Conservation (phyloP, 2,888 invertebrate genomes). For the Labia minor region DNA sequence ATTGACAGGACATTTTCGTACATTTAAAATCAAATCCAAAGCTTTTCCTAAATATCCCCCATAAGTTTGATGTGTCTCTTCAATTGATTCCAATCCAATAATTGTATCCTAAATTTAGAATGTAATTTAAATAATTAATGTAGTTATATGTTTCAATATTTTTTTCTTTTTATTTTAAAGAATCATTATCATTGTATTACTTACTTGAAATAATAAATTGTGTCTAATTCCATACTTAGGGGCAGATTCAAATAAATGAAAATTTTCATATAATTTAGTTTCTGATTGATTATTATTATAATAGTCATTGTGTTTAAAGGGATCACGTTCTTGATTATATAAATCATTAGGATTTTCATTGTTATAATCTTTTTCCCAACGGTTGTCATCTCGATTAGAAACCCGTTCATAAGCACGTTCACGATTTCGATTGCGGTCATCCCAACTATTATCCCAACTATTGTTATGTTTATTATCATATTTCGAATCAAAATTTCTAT, state of each 20-base stretch:
- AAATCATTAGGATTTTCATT: slow-evolving; percentile 7
- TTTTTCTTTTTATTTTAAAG: neutral
- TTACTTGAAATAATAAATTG: slow-evolving; percentile 70
- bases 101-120: slow-evolving; percentile 54
- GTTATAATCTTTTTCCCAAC: neutral
- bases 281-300: slow-evolving; percentile 22
- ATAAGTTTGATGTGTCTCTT: slow-evolving; percentile 66
- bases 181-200: neutral
- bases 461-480: neutral
- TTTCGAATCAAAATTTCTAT: neutral
- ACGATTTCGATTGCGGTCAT: slow-evolving; percentile 5
- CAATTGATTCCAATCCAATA: slow-evolving; percentile 50
- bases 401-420: neutral
- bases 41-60: slow-evolving; percentile 58
- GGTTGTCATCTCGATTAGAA: neutral
- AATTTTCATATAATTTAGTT: slow-evolving; percentile 44
- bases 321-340: neutral
- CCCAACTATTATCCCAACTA: slow-evolving; percentile 5
- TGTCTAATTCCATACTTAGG: slow-evolving; percentile 54
- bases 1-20: slow-evolving; percentile 72
- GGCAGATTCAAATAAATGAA: slow-evolving; percentile 62
- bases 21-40: slow-evolving; percentile 57
- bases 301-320: slow-evolving; percentile 20
- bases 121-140: neutral
- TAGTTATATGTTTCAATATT: neutral